Evolutionary conservation across 2,113 vertebrate species (phyloP).

Genomic region (Bungarus multicinctus): DNA sequence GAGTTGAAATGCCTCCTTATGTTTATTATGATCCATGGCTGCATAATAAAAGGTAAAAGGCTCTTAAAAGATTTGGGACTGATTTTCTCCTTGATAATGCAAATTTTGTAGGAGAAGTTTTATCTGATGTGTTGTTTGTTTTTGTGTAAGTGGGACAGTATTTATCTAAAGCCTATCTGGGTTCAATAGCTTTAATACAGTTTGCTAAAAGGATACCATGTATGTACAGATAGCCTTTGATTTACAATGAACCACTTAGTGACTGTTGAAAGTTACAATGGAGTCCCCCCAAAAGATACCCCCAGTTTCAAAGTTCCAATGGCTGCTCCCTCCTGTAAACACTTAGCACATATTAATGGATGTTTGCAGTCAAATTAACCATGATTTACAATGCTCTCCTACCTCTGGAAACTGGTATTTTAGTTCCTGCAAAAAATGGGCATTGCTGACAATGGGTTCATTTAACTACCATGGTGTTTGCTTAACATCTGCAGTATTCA

Average conservation of each 20-base stretch:
- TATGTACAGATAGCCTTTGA: neutral
- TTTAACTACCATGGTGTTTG: neutral
- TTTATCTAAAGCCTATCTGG: neutral
- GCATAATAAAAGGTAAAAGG: neutral
- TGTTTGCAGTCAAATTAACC: neutral
- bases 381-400: neutral
- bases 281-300: neutral
- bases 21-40: neutral
- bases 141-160: neutral
- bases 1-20: no score
- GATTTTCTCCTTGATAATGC: neutral
- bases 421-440: neutral
- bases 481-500: neutral
- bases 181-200: neutral
- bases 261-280: neutral
- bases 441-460: neutral
- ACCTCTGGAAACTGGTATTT: neutral
- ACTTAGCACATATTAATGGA: neutral
- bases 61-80: neutral
- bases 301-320: neutral
- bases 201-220: neutral
- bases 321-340: neutral
- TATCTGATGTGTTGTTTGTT: neutral
- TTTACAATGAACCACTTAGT: neutral
- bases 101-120: neutral